phyloP scores from a whole-genome alignment of 2,797 vertebrate genomes.

The Lagorchestes hirsutus region DNA sequence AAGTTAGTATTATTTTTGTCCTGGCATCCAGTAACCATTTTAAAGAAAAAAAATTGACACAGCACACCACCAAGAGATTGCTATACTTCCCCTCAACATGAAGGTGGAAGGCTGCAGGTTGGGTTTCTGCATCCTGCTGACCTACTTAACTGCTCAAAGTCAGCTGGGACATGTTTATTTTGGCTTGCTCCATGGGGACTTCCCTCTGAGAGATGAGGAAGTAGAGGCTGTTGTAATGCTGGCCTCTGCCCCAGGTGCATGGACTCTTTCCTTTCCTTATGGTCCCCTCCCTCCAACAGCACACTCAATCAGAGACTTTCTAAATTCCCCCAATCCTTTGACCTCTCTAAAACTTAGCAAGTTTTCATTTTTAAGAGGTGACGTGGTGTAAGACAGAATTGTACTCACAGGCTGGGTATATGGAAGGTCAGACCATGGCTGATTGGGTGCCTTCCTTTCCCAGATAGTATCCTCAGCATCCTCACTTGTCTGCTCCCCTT shows the following conservation, averaged over 20 bases:
- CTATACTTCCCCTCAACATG: background rate
- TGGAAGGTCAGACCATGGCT: background rate
- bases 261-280: background rate
- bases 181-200: slow-evolving; percentile 1
- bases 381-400: background rate
- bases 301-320: background rate
- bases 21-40: background rate
- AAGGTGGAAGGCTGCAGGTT: slow-evolving; percentile 8
- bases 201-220: slow-evolving; percentile 14
- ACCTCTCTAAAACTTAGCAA: background rate
- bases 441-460: background rate
- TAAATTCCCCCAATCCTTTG: background rate
- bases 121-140: background rate
- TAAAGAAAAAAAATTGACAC: background rate
- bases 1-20: background rate
- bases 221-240: background rate
- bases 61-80: background rate
- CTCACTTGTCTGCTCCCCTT: background rate
- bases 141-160: background rate
- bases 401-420: background rate
- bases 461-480: background rate
- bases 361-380: background rate
- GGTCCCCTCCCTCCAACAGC: background rate
- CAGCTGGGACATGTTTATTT: background rate
- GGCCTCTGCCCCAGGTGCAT: background rate